Evolutionary conservation across 2,797 vertebrate species (phyloP), one percentile per base, ranked within the genome.

Genomic region (Chromobotia macracanthus): DNA sequence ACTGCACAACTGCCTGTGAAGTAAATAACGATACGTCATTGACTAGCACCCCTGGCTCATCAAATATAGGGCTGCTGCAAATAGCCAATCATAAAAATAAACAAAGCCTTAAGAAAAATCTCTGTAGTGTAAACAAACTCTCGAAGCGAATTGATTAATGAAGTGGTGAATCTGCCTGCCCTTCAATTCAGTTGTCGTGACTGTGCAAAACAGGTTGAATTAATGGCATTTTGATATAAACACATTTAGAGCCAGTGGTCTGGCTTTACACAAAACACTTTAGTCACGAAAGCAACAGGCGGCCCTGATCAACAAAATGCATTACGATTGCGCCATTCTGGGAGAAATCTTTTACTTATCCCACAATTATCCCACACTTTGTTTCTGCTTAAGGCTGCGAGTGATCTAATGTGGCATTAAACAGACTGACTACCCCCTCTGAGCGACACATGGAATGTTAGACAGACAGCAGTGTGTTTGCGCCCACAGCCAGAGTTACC

Each of bases 141-240:
- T 50, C n/a, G n/a, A n/a, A 2, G 31, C n/a, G 64, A 3, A 35
- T 77, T 60, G 77, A 82, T 69, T 58, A 75, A 82, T 75, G 51
- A 74, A 80, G 60, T 44, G 70, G 51, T 60, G 56, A 21, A 79
- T 80, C 77, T 75, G 77, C 82, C 55, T 50, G 75, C 72, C 74
- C 73, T 72, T 71, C 80, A 68, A 80, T 66, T 69, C 41, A 75
- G 60, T 48, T n/a, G n/a, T n/a, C 53, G 35, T 56, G 58, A 77
- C 35, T n/a, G 25, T 51, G 46, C 67, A 76, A 76, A 79, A 68
- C 74, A 78, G 60, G 70, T 65, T 19, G 38, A 63, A 80, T 78
- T 75, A 72, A 71, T 75, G 35, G 56, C 68, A 63, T 79, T 69
- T 68, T 25, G 63, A 35, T 72, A 51, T 85, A 80, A 85, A 82